Conservation (phyloP, 2,113 vertebrate genomes). For the Oxygymnocypris stewartii region DNA sequence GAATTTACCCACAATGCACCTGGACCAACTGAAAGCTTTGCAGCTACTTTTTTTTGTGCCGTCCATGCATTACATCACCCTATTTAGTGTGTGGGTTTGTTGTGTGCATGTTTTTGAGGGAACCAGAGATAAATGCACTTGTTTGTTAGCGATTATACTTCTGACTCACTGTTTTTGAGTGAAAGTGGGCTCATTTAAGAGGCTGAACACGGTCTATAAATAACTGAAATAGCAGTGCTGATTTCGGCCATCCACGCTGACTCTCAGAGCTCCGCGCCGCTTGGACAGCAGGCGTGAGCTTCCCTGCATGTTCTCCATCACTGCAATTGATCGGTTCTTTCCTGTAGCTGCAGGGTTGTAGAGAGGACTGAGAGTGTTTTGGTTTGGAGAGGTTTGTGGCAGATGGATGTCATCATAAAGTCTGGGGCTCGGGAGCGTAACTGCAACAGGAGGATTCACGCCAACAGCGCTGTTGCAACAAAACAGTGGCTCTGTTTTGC, state of each 20-base stretch:
- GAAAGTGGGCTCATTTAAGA: constrained; percentile 12
- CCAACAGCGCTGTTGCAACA: not conserved
- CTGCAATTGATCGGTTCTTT: constrained; percentile 40
- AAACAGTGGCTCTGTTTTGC: not conserved
- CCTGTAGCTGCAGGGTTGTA: constrained; percentile 8
- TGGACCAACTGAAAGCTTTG: not conserved
- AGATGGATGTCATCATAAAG: not conserved
- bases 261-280: not conserved
- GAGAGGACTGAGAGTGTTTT: constrained; percentile 18
- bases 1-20: not conserved
- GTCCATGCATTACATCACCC: not conserved
- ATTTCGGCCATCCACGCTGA: not conserved
- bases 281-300: constrained; percentile 36
- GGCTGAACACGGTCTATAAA: constrained; percentile 28
- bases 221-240: constrained; percentile 33
- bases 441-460: not conserved
- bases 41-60: not conserved
- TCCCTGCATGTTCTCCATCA: constrained; percentile 35
- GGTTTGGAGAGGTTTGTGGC: constrained; percentile 3
- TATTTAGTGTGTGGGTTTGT: constrained; percentile 8
- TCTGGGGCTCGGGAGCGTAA: not conserved
- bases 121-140: not conserved
- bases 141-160: constrained; percentile 18
- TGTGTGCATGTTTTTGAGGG: constrained; percentile 6
- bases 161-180: constrained; percentile 36